Conservation (phyloP, 1,140 invertebrate species). For the Drosophila simulans region DNA sequence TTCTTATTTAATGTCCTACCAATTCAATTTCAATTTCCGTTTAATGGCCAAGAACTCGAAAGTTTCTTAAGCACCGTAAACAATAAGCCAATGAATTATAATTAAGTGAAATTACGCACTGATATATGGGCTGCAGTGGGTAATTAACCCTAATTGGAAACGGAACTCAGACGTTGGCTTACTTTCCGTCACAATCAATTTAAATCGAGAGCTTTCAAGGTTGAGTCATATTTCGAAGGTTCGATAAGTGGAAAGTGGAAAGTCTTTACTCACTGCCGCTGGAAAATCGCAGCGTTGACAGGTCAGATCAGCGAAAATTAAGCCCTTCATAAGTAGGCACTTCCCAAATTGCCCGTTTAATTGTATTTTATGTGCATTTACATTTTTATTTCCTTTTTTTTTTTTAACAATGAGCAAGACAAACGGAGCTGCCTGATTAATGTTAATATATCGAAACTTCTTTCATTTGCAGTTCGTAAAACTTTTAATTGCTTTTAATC, state of each 20-base stretch:
- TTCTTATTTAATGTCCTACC: too few relatives aligned
- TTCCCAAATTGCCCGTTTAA: not conserved
- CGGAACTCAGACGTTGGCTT: not conserved
- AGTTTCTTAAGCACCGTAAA: not conserved
- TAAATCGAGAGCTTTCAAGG: not conserved
- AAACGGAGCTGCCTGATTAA: not conserved
- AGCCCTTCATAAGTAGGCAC: not conserved
- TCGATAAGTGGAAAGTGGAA: not conserved
- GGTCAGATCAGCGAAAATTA: not conserved
- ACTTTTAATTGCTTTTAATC: slow-evolving; percentile 5
- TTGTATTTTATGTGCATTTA: too few relatives aligned
- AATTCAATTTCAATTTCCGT: too few relatives aligned
- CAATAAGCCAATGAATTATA: not conserved
- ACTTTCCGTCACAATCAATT: not conserved
- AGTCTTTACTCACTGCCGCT: not conserved
- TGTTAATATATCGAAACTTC: not conserved
- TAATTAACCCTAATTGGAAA: slow-evolving; percentile 1
- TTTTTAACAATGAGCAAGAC: not conserved
- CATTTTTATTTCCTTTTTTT: too few relatives aligned
- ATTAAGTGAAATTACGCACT: slow-evolving; percentile 1
- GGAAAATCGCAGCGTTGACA: slow-evolving; percentile 1
- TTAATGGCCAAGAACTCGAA: too few relatives aligned
- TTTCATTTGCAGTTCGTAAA: not conserved
- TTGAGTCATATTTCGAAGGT: not conserved
- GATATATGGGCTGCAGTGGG: not conserved